Conservation (phyloP, 1,140 invertebrate genomes). For the Bombyx mandarina region DNA sequence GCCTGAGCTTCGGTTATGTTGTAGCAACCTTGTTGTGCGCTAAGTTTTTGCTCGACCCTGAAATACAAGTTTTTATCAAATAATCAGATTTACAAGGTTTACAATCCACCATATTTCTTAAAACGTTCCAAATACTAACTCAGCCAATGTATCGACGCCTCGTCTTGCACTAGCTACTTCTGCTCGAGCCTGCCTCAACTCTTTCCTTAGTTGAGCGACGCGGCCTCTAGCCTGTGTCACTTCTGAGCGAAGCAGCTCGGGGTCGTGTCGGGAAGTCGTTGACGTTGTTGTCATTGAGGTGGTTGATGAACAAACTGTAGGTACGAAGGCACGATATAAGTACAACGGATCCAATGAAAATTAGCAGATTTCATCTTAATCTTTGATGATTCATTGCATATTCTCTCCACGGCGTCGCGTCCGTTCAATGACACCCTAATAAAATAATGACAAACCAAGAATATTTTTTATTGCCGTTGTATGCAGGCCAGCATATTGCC, state of each 20-base stretch:
- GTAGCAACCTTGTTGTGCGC: slow-evolving; percentile 87
- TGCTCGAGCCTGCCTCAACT: slow-evolving; percentile 91
- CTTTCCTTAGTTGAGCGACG: slow-evolving; percentile 89
- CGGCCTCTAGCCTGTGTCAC: slow-evolving; percentile 89
- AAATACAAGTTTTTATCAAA: slow-evolving; percentile 23
- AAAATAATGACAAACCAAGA: too few species aligned
- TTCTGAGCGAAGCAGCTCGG: slow-evolving; percentile 93
- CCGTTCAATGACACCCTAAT: too few species aligned
- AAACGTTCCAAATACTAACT: slow-evolving; percentile 72
- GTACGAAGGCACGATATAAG: slow-evolving; percentile 43
- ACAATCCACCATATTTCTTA: slow-evolving; percentile 1
- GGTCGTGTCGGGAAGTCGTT: slow-evolving; percentile 91
- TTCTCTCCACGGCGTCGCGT: too few species aligned
- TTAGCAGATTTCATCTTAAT: too few species aligned
- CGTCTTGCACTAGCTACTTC: slow-evolving; percentile 93
- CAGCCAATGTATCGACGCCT: slow-evolving; percentile 91
- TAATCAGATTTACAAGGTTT: too few species aligned
- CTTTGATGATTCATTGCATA: too few species aligned
- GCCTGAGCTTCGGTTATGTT: slow-evolving; percentile 94
- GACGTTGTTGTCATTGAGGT: slow-evolving; percentile 76
- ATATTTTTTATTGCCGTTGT: too few species aligned
- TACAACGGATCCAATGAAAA: too few species aligned
- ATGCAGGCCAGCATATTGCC: too few species aligned
- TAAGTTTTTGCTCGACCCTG: slow-evolving; percentile 93
- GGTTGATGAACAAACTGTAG: slow-evolving; percentile 86